phyloP scores from a whole-genome alignment of 2,113 vertebrate species.

The Maccullochella peelii region DNA sequence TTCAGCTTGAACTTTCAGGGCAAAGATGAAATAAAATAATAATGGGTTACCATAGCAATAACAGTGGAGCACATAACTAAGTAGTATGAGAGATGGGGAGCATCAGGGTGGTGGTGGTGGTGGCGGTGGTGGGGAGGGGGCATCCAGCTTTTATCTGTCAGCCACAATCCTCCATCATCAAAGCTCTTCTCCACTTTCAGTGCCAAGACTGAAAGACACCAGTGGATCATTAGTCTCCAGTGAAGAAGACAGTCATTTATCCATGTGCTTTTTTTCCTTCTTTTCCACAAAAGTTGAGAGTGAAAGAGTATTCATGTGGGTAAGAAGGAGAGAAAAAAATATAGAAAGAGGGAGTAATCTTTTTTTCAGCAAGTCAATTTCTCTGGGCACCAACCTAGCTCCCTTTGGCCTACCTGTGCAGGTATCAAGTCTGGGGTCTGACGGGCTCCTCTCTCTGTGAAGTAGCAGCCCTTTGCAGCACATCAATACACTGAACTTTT shows the following conservation, averaged over 20 bases:
- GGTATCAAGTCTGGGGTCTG: constrained; percentile 67
- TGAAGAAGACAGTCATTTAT: constrained; percentile 72
- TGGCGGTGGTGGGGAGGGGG: not conserved
- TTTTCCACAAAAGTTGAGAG: constrained; percentile 49
- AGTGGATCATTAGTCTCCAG: constrained; percentile 78
- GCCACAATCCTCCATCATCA: constrained; percentile 75
- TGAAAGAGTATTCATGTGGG: constrained; percentile 27
- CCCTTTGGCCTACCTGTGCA: constrained; percentile 72
- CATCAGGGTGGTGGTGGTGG: no score
- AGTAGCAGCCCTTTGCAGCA: constrained; percentile 69
- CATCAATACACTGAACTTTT: constrained; percentile 79
- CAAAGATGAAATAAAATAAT: constrained; percentile 77
- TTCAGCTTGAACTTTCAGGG: constrained; percentile 63
- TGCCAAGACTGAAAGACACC: constrained; percentile 68
- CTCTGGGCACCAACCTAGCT: constrained; percentile 46
- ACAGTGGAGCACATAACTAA: constrained; percentile 67
- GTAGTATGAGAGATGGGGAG: constrained; percentile 67
- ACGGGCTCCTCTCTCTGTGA: constrained; percentile 67
- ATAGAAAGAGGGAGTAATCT: constrained; percentile 33
- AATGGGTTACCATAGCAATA: constrained; percentile 78
- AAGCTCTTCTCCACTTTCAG: constrained; percentile 76
- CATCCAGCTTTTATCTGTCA: constrained; percentile 72
- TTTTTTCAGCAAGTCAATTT: constrained; percentile 58
- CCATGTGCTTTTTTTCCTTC: constrained; percentile 18
- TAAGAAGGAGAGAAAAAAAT: constrained; percentile 12